phyloP scores from a whole-genome alignment of 2,113 vertebrate genomes.

The Tinamus guttatus region DNA sequence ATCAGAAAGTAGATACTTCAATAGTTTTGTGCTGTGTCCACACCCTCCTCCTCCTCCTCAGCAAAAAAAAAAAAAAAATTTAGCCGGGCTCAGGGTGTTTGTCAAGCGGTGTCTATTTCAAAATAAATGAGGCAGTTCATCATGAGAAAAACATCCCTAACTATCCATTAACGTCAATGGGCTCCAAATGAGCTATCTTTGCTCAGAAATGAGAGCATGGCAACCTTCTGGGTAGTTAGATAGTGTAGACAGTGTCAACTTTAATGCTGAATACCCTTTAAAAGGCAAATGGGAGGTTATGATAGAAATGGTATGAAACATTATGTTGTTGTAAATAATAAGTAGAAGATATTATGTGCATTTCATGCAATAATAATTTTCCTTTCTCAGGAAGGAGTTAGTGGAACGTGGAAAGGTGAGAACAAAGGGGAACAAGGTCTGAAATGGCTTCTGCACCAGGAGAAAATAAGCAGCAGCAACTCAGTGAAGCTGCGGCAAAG shows the following conservation, averaged over 20 bases:
- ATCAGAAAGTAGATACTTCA: not conserved
- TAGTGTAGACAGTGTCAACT: not conserved
- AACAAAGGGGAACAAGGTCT: not conserved
- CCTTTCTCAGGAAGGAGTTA: not conserved
- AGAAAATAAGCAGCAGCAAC: not conserved
- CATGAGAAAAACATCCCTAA: not conserved
- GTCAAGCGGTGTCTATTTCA: not conserved
- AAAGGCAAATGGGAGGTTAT: not conserved
- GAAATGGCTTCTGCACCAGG: not conserved
- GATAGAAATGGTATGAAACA: not conserved
- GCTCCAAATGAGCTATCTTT: not conserved
- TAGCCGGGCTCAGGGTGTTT: not conserved
- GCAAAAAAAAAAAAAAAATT: not conserved
- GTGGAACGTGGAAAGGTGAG: not conserved
- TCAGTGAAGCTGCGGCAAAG: not conserved
- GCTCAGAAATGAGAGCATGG: not conserved
- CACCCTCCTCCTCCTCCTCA: too few relatives aligned
- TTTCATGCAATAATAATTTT: not conserved
- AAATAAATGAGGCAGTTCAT: not conserved
- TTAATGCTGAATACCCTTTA: not conserved
- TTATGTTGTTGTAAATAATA: not conserved
- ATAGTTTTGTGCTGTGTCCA: not conserved
- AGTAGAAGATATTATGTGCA: not conserved
- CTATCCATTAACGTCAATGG: not conserved
- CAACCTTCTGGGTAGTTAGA: not conserved